Conservation (phyloP, 2,113 vertebrate genomes). For the Phalacrocorax pelagicus region DNA sequence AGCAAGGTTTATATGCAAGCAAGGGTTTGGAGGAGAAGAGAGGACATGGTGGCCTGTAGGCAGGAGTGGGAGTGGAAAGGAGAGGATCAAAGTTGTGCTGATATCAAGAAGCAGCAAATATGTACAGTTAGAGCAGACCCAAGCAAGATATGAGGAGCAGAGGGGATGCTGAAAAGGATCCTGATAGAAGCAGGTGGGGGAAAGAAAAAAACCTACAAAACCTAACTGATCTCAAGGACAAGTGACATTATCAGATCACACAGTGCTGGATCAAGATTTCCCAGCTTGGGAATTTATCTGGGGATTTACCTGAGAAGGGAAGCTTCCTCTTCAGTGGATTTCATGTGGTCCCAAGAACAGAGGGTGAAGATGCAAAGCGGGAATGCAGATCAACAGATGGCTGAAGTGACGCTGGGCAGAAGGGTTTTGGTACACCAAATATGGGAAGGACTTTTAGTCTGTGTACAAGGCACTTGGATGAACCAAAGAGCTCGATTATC, state of each 20-base stretch:
- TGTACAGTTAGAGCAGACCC: neutral
- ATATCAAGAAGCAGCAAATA: neutral
- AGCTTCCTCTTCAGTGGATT: neutral
- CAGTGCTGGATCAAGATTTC: neutral
- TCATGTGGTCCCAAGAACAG: neutral
- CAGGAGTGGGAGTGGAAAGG: neutral
- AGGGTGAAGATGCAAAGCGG: neutral
- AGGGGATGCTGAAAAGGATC: neutral
- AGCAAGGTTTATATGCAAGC: neutral
- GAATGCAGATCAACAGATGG: neutral
- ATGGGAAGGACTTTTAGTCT: neutral
- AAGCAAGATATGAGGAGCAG: neutral
- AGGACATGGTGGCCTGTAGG: neutral
- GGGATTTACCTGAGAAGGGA: neutral
- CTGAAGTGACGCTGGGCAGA: neutral
- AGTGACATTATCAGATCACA: neutral
- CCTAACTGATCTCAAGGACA: neutral
- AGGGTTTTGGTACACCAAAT: neutral
- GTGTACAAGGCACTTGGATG: neutral
- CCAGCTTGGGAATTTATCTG: neutral
- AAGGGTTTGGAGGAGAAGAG: neutral
- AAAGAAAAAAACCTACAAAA: neutral
- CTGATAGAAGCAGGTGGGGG: neutral
- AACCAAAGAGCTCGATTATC: neutral
- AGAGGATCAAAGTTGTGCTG: neutral